A percentile compares a stretch with the other conserved stretches of the same genome.
Conservation (phyloP, 1,140 invertebrate species). For the Panagrolaimus sp. region DNA sequence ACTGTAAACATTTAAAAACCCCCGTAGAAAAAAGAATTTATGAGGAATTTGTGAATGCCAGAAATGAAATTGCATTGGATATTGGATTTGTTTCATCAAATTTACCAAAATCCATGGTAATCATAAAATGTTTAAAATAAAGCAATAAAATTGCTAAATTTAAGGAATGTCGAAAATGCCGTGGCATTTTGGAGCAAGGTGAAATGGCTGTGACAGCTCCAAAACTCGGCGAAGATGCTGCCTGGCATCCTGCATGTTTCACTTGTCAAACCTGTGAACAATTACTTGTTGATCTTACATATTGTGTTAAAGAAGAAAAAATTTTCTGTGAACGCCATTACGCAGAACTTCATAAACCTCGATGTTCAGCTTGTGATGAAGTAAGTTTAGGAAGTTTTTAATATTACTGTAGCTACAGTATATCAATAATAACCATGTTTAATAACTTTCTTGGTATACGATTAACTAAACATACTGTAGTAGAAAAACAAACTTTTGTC, state of each 20-base stretch:
- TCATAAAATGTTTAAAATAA: too few relatives aligned
- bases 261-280: conserved; percentile 73
- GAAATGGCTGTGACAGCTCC: conserved; percentile 70
- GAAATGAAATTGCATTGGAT: conserved; percentile 89
- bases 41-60: conserved; percentile 76
- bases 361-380: conserved; percentile 88
- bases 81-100: conserved; percentile 70
- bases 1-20: conserved; percentile 75
- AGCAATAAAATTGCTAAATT: conserved; percentile 17
- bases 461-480: too few relatives aligned
- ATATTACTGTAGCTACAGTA: too few relatives aligned
- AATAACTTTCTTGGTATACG: too few relatives aligned
- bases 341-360: conserved; percentile 80
- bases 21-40: conserved; percentile 51
- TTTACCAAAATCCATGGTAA: conserved; percentile 33
- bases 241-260: conserved; percentile 84
- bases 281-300: conserved; percentile 81
- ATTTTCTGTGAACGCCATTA: conserved; percentile 88
- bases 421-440: too few relatives aligned
- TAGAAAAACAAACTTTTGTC: too few relatives aligned
- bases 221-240: conserved; percentile 67
- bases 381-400: conserved; percentile 65
- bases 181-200: conserved; percentile 66
- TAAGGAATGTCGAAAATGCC: conserved; percentile 69
- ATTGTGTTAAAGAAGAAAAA: conserved; percentile 77